Conservation (phyloP, 2,113 vertebrate genomes). For the Lagopus leucura region DNA sequence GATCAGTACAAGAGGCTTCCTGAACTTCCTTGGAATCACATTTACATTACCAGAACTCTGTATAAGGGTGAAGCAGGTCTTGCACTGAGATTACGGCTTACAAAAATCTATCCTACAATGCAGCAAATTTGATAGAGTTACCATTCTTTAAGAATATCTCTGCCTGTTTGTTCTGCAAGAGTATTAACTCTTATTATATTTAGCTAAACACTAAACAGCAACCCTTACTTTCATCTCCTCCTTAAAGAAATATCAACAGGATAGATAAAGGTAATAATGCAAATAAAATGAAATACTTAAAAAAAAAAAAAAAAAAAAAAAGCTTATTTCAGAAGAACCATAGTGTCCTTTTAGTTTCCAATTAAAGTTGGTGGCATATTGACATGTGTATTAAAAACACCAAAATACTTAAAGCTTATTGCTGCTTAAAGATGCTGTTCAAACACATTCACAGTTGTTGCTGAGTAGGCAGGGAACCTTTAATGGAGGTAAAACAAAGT, state of each 20-base stretch:
- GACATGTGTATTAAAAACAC: neutral
- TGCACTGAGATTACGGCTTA: neutral
- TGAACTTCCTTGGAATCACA: neutral
- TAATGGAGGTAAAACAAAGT: neutral
- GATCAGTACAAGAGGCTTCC: neutral
- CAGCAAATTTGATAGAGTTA: neutral
- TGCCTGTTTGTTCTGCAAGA: neutral
- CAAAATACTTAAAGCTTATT: neutral
- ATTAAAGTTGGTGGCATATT: neutral
- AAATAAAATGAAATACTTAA: neutral
- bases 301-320: neutral
- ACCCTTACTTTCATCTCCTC: neutral
- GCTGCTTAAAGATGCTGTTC: neutral
- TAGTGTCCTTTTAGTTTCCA: neutral
- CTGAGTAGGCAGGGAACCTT: neutral
- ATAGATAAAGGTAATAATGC: neutral
- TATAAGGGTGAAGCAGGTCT: neutral
- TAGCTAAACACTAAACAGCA: neutral
- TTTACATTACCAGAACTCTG: neutral
- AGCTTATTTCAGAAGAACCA: neutral
- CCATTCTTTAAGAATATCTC: neutral
- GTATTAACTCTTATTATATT: neutral
- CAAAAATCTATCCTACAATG: neutral
- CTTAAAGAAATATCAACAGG: neutral
- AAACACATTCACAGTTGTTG: neutral